Base-by-base conservation (phyloP, 2,888 invertebrate species). In the Aethes cnicana region DNA sequence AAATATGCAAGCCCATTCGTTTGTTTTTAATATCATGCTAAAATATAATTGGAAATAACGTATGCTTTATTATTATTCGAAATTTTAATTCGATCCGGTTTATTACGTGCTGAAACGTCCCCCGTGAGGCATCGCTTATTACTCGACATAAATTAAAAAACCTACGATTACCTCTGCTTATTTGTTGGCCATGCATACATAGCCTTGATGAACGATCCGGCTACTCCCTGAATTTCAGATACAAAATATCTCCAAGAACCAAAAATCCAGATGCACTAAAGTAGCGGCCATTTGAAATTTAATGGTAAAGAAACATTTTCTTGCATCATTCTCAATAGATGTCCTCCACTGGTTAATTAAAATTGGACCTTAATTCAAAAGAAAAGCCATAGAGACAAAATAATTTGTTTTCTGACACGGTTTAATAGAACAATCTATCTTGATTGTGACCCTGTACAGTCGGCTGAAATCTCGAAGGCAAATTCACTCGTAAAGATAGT, bases 381-480 rank as follows among this genome's bases (percentile, higher is more conserved):
- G 35, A 11, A 46, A 52, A 26, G 32, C 44, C 30, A 44, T 44
- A 32, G 30, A 52, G 37, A 52, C 12, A 37, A 52, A 52, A 52
- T 52, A 52, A 52, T 52, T 52, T 52, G 50, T 52, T 32, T 46
- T 39, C 23, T 52, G 46, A 52, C 52, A 39, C 52, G 37, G 25
- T 59, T 62, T 59, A 59, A 63, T 61, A 59, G 54, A 64, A 58
- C 63, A 60, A 73, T 77, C 61, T 71, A 72, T 79, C 75, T 78
- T 71, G 75, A 79, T 76, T 73, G 71, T 65, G 68, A 61, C 64
- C 18, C 18, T 4, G 52, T 52, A 52, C 52, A 52, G 46, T 44
- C 52, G 12, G n/a, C n/a, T n/a, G n/a, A n/a, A n/a, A n/a, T n/a
- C n/a, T n/a, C n/a, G n/a, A n/a, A n/a, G n/a, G n/a, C n/a, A n/a